phyloP scores from a whole-genome alignment of 1,140 invertebrate species.

The Antheraea pernyi region DNA sequence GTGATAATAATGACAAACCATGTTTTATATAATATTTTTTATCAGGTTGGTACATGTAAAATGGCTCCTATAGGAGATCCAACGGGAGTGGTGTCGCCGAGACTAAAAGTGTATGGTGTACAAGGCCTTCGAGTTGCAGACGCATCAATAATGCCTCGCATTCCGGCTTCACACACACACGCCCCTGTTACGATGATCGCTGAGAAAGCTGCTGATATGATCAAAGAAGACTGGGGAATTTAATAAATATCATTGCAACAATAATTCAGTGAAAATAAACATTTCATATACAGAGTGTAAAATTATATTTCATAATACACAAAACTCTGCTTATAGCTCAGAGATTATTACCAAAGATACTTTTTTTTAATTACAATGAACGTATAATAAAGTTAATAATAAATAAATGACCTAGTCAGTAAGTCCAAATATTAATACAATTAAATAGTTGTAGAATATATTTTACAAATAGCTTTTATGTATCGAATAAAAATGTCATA shows the following conservation, averaged over 20 bases:
- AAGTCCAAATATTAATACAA: not conserved
- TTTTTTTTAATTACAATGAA: not conserved
- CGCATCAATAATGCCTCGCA: constrained; percentile 83
- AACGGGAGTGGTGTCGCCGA: constrained; percentile 89
- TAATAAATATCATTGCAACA: not conserved
- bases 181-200: constrained; percentile 84
- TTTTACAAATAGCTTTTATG: no score
- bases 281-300: no score
- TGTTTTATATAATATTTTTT: no score
- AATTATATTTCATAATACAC: not conserved
- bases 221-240: constrained; percentile 82
- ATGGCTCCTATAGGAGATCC: constrained; percentile 89
- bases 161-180: constrained; percentile 83
- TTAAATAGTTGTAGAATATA: no score
- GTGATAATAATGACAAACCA: no score
- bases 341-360: not conserved
- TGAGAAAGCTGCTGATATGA: constrained; percentile 83
- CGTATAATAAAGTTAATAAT: no score
- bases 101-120: constrained; percentile 81
- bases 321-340: not conserved
- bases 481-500: no score
- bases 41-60: constrained; percentile 86
- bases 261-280: not conserved
- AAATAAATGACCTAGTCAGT: constrained; percentile 2
- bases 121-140: constrained; percentile 81